Conservation (phyloP, 1,140 invertebrate genomes). For the Lordiphosa collinella region DNA sequence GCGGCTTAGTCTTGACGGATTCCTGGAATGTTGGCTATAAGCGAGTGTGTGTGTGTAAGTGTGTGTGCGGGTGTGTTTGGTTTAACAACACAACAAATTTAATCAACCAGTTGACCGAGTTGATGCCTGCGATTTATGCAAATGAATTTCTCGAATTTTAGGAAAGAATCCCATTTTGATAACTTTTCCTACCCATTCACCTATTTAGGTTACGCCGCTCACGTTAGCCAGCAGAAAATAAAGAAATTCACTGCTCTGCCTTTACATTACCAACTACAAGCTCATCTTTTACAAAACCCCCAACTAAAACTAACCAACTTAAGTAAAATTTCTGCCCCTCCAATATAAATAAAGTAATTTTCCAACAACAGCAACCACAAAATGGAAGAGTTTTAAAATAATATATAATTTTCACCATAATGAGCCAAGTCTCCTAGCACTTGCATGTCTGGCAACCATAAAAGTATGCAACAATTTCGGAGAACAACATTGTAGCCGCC, state of each 20-base stretch:
- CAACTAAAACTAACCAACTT: neutral
- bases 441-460: constrained; percentile 60
- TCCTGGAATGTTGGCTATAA: neutral
- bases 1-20: constrained; percentile 38
- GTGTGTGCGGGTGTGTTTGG: neutral
- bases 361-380: neutral
- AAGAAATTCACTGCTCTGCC: too few relatives aligned
- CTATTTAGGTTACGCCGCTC: too few relatives aligned
- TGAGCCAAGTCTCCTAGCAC: constrained; percentile 42
- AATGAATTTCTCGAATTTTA: too few relatives aligned
- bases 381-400: constrained; percentile 35
- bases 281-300: too few relatives aligned
- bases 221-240: too few relatives aligned
- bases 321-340: neutral
- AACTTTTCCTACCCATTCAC: too few relatives aligned
- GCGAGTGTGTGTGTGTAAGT: neutral
- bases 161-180: too few relatives aligned
- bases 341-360: constrained; percentile 39
- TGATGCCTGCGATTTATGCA: too few relatives aligned
- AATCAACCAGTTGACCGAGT: constrained; percentile 6
- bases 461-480: constrained; percentile 62
- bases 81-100: constrained; percentile 17
- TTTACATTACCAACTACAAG: too few relatives aligned
- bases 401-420: constrained; percentile 61
- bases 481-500: constrained; percentile 32